phyloP scores from a whole-genome alignment of 2,797 vertebrate genomes.

The Pelochelys cantorii region DNA sequence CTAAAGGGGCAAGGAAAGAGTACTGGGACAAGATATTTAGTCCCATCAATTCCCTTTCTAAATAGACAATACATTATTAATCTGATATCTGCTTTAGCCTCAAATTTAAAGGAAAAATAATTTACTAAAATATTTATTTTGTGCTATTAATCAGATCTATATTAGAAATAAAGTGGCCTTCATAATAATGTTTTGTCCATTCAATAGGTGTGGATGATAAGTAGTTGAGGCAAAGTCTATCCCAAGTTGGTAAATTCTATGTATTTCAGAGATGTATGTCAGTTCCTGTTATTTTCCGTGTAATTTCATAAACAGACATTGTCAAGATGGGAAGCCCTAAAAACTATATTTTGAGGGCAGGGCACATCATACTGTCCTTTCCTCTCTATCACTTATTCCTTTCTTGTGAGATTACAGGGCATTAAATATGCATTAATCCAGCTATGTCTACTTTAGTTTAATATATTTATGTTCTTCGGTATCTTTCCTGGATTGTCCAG shows the following conservation, averaged over 20 bases:
- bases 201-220: slow-evolving; percentile 59
- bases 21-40: neutral
- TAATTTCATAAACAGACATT: slow-evolving; percentile 72
- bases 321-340: slow-evolving; percentile 67
- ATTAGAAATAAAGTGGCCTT: slow-evolving; percentile 31
- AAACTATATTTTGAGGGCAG: slow-evolving; percentile 63
- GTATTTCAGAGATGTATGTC: slow-evolving; percentile 65
- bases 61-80: slow-evolving; percentile 27
- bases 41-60: slow-evolving; percentile 28
- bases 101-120: neutral
- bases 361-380: slow-evolving; percentile 46
- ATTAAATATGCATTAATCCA: slow-evolving; percentile 62
- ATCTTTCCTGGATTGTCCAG: too few relatives aligned
- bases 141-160: slow-evolving; percentile 9
- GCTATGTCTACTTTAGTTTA: slow-evolving; percentile 25
- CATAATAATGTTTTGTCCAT: slow-evolving; percentile 38
- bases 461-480: slow-evolving; percentile 22
- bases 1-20: accelerated
- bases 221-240: slow-evolving; percentile 62
- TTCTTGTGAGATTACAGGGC: slow-evolving; percentile 59
- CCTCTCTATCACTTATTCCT: slow-evolving; percentile 55
- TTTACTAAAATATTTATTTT: slow-evolving; percentile 23
- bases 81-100: slow-evolving; percentile 24
- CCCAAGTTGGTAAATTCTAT: slow-evolving; percentile 61
- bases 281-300: slow-evolving; percentile 64